phyloP scores from a whole-genome alignment of 2,113 vertebrate species.

The Hepsetus odoe region DNA sequence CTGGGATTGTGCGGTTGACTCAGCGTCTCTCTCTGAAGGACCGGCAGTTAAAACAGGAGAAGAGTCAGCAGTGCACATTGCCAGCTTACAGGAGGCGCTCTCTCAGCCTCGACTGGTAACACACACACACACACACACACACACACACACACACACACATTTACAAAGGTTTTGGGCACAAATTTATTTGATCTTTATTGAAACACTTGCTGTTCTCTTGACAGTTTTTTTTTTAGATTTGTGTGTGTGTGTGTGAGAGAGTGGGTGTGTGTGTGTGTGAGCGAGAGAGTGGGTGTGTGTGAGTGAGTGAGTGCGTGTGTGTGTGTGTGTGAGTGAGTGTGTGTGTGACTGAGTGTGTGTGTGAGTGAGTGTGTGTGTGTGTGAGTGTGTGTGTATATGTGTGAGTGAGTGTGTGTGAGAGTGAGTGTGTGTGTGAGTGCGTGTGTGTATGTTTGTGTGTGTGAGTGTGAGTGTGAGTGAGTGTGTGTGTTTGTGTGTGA shows the following conservation, averaged over 20 bases:
- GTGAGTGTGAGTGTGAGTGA: too few relatives aligned
- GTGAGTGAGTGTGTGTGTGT: slow-evolving; percentile 50
- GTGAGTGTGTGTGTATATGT: slow-evolving; percentile 29
- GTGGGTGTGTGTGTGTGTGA: slow-evolving; percentile 12
- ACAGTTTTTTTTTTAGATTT: not conserved
- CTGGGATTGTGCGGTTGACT: slow-evolving; percentile 84
- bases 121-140: too few relatives aligned
- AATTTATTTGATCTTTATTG: too few relatives aligned
- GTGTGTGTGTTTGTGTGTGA: too few relatives aligned
- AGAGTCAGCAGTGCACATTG: slow-evolving; percentile 71
- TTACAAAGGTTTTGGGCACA: too few relatives aligned
- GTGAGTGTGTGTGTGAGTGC: too few relatives aligned
- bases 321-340: not conserved
- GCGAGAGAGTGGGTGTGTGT: slow-evolving; percentile 22
- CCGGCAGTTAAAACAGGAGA: slow-evolving; percentile 82
- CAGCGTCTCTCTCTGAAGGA: slow-evolving; percentile 87
- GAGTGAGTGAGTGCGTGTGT: slow-evolving; percentile 46
- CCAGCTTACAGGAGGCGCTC: slow-evolving; percentile 83
- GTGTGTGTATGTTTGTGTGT: too few relatives aligned
- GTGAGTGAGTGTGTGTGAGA: too few relatives aligned
- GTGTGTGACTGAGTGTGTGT: slow-evolving; percentile 42
- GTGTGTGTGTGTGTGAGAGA: not conserved
- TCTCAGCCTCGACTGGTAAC: slow-evolving; percentile 87
- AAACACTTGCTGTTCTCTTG: too few relatives aligned
- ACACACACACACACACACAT: too few relatives aligned